phyloP scores from a whole-genome alignment of 37 sponge, comb jelly and placozoan species.

The Lycopodina hypogea region DNA sequence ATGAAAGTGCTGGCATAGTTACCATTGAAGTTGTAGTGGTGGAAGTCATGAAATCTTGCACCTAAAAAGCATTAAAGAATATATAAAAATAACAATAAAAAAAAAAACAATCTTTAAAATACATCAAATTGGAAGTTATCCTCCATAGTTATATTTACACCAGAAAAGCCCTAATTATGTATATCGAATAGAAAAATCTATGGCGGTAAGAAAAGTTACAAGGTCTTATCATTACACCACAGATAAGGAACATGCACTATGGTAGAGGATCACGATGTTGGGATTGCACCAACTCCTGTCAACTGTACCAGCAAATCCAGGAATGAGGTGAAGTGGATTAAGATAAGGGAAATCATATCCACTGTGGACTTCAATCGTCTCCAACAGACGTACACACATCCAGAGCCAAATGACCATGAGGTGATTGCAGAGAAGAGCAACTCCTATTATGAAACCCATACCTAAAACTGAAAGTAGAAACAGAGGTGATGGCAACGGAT shows the following conservation, averaged over 20 bases:
- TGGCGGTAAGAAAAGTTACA: no score
- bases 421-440: slow-evolving; percentile 70
- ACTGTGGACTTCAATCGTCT: slow-evolving; percentile 89
- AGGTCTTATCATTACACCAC: no score
- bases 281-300: no score
- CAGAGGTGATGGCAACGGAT: not conserved
- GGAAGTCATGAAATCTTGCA: slow-evolving; percentile 85
- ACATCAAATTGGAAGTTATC: not conserved
- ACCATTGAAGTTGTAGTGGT: slow-evolving; percentile 89
- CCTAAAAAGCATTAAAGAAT: slow-evolving; percentile 57
- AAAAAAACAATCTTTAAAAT: not conserved
- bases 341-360: slow-evolving; percentile 86
- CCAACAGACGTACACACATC: slow-evolving; percentile 70
- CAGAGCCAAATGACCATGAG: slow-evolving; percentile 74
- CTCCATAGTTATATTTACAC: not conserved
- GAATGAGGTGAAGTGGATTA: slow-evolving; percentile 85
- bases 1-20: slow-evolving; percentile 78
- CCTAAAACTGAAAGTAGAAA: slow-evolving; percentile 64
- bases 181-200: no score
- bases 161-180: not conserved
- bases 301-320: slow-evolving; percentile 74
- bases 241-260: no score
- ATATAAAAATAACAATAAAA: not conserved
- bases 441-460: slow-evolving; percentile 71
- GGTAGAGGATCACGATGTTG: no score